Percentiles rank a stretch among this genome's conserved stretches.
Evolutionary conservation across 92 coral and sea anemone species (phyloP).

Genomic region (Phenganax marumi): DNA sequence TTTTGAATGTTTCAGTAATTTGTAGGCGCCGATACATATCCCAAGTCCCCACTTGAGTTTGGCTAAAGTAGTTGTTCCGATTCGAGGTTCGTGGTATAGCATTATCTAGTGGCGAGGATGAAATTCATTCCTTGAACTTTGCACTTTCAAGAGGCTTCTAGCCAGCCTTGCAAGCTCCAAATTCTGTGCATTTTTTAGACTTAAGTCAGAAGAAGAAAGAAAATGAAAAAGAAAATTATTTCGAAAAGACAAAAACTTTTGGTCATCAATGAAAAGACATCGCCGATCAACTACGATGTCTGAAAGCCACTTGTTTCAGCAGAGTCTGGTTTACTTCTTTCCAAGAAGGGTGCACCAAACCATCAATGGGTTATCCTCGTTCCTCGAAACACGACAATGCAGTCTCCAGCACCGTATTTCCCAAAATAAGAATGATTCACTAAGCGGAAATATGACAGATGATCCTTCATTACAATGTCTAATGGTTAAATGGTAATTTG

Average conservation of each 20-base stretch:
- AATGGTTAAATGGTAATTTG: conserved; percentile 22
- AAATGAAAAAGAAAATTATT: too few species aligned
- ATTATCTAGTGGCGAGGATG: background rate
- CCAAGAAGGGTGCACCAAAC: background rate
- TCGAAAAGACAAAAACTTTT: too few species aligned
- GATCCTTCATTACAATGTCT: conserved; percentile 23
- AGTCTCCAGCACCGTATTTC: background rate
- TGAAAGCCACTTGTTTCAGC: too few species aligned
- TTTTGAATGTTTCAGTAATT: conserved; percentile 14
- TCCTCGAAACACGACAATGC: background rate
- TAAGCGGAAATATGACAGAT: conserved; percentile 25
- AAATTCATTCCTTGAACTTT: too few species aligned
- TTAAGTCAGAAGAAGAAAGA: too few species aligned
- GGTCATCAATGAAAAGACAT: too few species aligned
- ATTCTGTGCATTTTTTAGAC: too few species aligned
- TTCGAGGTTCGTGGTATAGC: background rate
- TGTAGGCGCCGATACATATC: conserved; percentile 1
- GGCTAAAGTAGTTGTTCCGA: background rate
- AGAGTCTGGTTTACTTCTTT: background rate
- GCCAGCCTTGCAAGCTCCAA: too few species aligned
- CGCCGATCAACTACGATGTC: too few species aligned
- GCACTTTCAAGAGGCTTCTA: too few species aligned
- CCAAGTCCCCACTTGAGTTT: background rate
- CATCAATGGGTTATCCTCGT: background rate
- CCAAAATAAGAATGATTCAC: conserved; percentile 31